Evolutionary conservation across 2,113 vertebrate genomes (phyloP).

Genomic region (Tychaedon coryphoeus): DNA sequence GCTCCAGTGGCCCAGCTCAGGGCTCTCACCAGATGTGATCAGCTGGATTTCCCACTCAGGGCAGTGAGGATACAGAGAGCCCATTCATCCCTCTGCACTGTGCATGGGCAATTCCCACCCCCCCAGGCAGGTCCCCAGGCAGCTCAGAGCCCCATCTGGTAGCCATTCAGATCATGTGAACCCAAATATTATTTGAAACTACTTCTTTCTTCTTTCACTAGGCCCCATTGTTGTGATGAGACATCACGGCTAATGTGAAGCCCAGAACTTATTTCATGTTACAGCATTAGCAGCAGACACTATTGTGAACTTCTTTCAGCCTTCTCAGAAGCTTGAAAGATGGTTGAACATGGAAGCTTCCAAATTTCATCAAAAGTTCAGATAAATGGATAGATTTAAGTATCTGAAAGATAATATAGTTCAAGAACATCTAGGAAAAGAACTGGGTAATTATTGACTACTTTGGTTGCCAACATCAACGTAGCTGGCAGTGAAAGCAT

Average conservation of each 20-base stretch:
- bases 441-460: not conserved
- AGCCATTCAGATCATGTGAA: not conserved
- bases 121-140: not conserved
- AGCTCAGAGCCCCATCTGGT: slow-evolving; percentile 34
- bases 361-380: not conserved
- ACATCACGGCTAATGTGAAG: not conserved
- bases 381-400: not conserved
- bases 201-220: not conserved
- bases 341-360: not conserved
- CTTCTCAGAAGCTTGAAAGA: not conserved
- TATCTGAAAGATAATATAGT: not conserved
- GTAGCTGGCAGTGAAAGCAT: not conserved
- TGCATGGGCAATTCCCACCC: not conserved
- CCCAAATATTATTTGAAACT: not conserved
- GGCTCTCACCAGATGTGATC: slow-evolving; percentile 33
- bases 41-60: not conserved
- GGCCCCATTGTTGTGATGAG: not conserved
- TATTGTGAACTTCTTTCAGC: not conserved
- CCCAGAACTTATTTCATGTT: not conserved
- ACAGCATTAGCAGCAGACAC: not conserved
- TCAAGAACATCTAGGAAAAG: not conserved
- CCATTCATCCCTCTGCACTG: slow-evolving; percentile 14
- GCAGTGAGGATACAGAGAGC: slow-evolving; percentile 18
- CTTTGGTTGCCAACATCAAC: not conserved
- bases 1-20: not conserved